Evolutionary conservation across 2,888 invertebrate genomes (phyloP).

Genomic region (Candidula unifasciata): DNA sequence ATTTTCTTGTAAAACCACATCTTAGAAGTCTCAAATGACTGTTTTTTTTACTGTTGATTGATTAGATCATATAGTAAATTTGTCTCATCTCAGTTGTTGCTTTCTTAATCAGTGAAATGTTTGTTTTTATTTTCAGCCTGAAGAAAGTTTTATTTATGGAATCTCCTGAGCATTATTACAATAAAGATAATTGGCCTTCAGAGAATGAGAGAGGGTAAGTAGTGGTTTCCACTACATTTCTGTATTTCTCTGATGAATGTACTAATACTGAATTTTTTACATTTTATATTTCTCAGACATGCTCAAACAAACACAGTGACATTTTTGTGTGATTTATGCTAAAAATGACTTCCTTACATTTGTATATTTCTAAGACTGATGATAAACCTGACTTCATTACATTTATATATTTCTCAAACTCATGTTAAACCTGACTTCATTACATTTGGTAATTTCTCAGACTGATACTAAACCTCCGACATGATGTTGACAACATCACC

Average conservation of each 20-base stretch:
- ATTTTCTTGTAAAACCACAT: too few relatives aligned
- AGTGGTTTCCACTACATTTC: too few relatives aligned
- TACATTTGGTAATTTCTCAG: slow-evolving; percentile 55
- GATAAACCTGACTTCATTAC: neutral
- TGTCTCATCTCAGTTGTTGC: neutral
- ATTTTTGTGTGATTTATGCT: too few relatives aligned
- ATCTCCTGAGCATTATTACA: slow-evolving; percentile 75
- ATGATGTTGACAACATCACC: too few relatives aligned
- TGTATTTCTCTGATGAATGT: too few relatives aligned
- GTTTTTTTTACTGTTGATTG: neutral
- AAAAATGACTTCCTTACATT: neutral
- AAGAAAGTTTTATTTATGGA: slow-evolving; percentile 78
- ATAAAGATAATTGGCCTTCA: slow-evolving; percentile 87
- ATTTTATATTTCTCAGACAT: too few relatives aligned
- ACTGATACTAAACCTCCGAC: too few relatives aligned
- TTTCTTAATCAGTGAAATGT: neutral
- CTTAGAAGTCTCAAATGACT: too few relatives aligned
- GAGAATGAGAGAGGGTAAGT: slow-evolving; percentile 86
- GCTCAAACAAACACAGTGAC: too few relatives aligned
- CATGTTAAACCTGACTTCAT: neutral
- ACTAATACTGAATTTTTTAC: too few relatives aligned
- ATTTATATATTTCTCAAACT: neutral
- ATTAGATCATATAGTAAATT: neutral
- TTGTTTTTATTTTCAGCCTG: slow-evolving; percentile 73
- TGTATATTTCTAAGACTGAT: too few relatives aligned